Evolutionary conservation across 2,113 vertebrate genomes (phyloP).

Genomic region (Pelmatolapia mariae): DNA sequence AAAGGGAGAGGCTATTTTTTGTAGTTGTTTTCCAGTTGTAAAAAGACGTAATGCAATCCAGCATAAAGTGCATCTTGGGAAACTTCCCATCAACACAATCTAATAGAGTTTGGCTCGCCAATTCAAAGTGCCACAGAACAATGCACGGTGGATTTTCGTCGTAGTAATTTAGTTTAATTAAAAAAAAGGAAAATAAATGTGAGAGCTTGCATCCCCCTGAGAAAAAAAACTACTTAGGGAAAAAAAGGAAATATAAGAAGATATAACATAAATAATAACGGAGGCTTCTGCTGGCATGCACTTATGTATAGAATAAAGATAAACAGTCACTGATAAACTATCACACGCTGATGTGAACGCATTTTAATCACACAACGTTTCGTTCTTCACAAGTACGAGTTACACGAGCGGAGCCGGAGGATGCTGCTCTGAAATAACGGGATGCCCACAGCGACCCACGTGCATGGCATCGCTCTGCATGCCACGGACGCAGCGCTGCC

Average conservation of each 20-base stretch:
- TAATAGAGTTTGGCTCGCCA: background rate
- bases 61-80: background rate
- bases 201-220: background rate
- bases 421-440: background rate
- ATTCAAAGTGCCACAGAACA: background rate
- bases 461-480: slow-evolving; percentile 19
- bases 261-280: background rate
- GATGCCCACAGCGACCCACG: slow-evolving; percentile 40
- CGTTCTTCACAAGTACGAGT: background rate
- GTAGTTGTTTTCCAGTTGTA: background rate
- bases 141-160: background rate
- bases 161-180: background rate
- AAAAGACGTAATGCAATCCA: background rate
- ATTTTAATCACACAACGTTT: background rate
- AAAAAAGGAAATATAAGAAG: background rate
- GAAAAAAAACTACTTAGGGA: background rate
- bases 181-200: background rate
- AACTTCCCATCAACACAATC: background rate
- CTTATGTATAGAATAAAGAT: background rate
- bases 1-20: background rate
- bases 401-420: background rate
- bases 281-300: background rate
- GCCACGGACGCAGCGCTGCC: slow-evolving; percentile 3
- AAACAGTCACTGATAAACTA: background rate
- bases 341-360: background rate